Base-by-base conservation (phyloP, 2,797 vertebrate species). In the Sebastes oblongus region DNA sequence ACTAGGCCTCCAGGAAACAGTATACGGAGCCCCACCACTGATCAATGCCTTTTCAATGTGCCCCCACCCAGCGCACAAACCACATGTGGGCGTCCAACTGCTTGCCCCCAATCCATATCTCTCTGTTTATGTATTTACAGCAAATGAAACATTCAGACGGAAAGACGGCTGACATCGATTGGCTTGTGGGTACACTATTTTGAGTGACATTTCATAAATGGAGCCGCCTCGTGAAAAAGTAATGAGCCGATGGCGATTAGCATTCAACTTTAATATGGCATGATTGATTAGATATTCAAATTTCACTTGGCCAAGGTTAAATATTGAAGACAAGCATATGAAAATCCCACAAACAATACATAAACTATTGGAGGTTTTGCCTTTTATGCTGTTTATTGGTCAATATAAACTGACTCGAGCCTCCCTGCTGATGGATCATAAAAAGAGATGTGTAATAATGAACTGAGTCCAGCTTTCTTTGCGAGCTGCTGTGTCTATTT, bases 201-300 rank as follows among this genome's bases (percentile, higher is more conserved):
- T 93, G 94, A 95, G 87, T 95, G 95, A 87, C 94, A 94, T 96
- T 96, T 95, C 85, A 89, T 88, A 95, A 95, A 95, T 94, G 91
- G 90, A 93, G 92, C 81, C 75, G 50, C 73, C 86, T 92, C 72
- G 56, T 92, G 92, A 93, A 94, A 95, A 94, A 94, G 88, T 94
- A 95, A 95, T 93, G 91, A 94, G 92, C 89, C 69, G 34, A 88
- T 64, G 83, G 91, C 84, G 89, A 95, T 95, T 94, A 95, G 88
- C 92, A 92, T 93, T 94, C 86, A 88, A 82, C 75, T 90, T 94
- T 94, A 94, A 93, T 93, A 88, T 59, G 73, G 66, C 68, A 46
- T 58, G 84, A 95, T 94, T 94, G 86, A 95, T 94, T 91, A 46
- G 79, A 92, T 92, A 92, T 94, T 91, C 82, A 93, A 68, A 94